Conservation (phyloP, 2,888 invertebrate species). For the Trissolcus japonicus region DNA sequence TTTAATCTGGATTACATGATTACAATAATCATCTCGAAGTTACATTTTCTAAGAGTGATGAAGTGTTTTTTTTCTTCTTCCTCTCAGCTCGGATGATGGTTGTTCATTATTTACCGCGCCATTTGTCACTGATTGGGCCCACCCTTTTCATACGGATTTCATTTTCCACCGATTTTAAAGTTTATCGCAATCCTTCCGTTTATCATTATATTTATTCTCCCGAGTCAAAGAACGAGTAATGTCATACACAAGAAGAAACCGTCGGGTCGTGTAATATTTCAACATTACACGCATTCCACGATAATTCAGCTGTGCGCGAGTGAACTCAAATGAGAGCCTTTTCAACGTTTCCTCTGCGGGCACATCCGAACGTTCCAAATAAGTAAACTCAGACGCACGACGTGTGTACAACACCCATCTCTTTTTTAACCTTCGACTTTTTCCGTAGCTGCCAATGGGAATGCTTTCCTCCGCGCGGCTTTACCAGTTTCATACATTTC, state of each 20-base stretch:
- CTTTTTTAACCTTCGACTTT: slow-evolving; percentile 48
- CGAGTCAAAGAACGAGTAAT: slow-evolving; percentile 12
- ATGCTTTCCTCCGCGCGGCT: slow-evolving; percentile 13
- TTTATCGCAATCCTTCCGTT: not conserved
- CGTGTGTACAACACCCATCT: slow-evolving; percentile 40
- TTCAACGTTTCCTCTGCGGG: slow-evolving; percentile 28
- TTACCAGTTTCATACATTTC: slow-evolving; percentile 21
- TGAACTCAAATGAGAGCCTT: slow-evolving; percentile 32
- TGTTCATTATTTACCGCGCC: not conserved
- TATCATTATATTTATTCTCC: slow-evolving; percentile 13
- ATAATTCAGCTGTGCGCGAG: slow-evolving; percentile 29
- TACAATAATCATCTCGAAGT: no score
- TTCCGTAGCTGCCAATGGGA: slow-evolving; percentile 21
- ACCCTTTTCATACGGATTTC: not conserved
- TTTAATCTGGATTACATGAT: no score
- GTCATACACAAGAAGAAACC: slow-evolving; percentile 23
- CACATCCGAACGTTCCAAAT: slow-evolving; percentile 39
- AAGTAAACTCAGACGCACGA: slow-evolving; percentile 40
- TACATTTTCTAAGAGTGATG: not conserved
- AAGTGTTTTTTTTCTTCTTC: not conserved
- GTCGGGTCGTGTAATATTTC: slow-evolving; percentile 17
- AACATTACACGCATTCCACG: slow-evolving; percentile 37
- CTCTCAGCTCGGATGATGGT: not conserved
- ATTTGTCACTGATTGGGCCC: not conserved
- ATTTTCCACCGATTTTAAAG: not conserved